Base-by-base conservation (phyloP, 2,797 vertebrate genomes). In the Triplophysa bombifrons region DNA sequence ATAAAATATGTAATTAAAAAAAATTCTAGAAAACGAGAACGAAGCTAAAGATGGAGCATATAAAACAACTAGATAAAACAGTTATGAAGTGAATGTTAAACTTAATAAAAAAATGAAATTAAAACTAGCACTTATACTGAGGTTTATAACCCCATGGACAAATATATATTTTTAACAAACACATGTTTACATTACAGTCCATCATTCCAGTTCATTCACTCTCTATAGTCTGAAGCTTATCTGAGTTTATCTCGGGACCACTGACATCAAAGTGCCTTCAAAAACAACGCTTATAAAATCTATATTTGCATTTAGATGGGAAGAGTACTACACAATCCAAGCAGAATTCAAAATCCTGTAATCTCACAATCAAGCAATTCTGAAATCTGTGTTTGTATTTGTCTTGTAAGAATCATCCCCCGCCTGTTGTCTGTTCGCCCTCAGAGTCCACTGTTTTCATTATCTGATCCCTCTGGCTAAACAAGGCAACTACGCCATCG, bases 401-500 rank as follows among this genome's bases (percentile, higher is more conserved):
- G 22, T n/a, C 38, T 25, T 46, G 7, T 63, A 65, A 46, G 53
- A 27, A 0, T 76, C 34, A 25, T 64, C 60, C 12, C 2, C 3
- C 27, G 20, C n/a, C 30, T 76, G 71, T 44, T 16, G 2, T 64
- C 25, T 55, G 16, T 74, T 3, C 65, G 51, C 70, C 76, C 72
- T 50, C 91, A 99, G 98, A 88, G 96, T 99, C 74, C 97, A 99
- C 72, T 99, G 97, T 65, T 99, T 99, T 92, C 96, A 98, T 88
- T 98, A 98, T 90, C 92, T 99, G 84, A 99, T 99, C 86, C 97
- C 97, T 0, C 90, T 99, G 87, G 94, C 96, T 11, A 99, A 99
- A 81, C 95, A 99, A 76, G 97, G 97, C 3, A 99, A 99, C 87
- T 99, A 99, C 0, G 97, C 97, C 87, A 99, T 99, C 0, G 97